phyloP scores from a whole-genome alignment of 2,113 vertebrate genomes.

The Protobothrops mucrosquamatus region DNA sequence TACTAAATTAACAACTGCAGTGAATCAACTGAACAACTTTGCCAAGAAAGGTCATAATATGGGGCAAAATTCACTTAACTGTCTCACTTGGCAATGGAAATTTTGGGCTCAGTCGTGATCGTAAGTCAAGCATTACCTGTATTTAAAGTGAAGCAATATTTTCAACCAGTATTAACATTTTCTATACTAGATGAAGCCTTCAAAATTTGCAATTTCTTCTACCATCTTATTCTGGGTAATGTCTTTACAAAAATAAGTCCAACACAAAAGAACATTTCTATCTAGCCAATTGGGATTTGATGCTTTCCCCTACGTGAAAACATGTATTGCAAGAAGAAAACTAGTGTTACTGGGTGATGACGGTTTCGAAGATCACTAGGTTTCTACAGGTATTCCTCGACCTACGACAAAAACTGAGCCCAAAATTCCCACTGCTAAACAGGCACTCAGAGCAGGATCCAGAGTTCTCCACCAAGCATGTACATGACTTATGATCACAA shows the following conservation, averaged over 20 bases:
- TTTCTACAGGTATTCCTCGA: background rate
- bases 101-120: background rate
- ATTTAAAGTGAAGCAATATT: background rate
- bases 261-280: background rate
- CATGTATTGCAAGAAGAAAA: background rate
- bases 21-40: background rate
- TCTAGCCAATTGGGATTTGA: background rate
- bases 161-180: background rate
- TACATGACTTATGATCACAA: no score
- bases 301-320: background rate
- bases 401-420: no score
- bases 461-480: no score
- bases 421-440: no score
- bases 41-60: background rate
- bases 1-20: background rate
- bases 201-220: background rate
- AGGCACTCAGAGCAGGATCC: no score
- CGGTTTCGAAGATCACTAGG: background rate
- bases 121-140: background rate
- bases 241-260: background rate
- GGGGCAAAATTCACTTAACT: background rate
- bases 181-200: background rate
- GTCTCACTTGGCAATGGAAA: background rate
- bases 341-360: background rate
- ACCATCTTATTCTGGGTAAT: background rate